Evolutionary conservation across 2,797 vertebrate species (phyloP).

Genomic region (Cottoperca gobio): DNA sequence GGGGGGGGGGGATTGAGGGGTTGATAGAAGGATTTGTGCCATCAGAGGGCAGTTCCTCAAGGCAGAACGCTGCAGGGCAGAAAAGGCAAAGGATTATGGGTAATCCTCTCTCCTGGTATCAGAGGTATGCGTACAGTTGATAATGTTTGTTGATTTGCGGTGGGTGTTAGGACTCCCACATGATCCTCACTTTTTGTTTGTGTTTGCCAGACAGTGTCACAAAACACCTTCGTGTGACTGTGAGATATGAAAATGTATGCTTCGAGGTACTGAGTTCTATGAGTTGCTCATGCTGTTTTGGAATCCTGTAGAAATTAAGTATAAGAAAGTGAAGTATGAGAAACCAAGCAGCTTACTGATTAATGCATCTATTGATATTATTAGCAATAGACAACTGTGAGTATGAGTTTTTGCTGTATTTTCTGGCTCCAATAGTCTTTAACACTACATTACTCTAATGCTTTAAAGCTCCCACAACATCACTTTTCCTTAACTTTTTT

Average conservation of each 20-base stretch:
- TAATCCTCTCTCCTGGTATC: slow-evolving; percentile 67
- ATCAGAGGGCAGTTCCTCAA: slow-evolving; percentile 62
- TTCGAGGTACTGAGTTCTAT: not conserved
- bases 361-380: not conserved
- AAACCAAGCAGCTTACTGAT: not conserved
- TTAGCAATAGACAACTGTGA: not conserved
- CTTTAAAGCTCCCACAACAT: not conserved
- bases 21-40: slow-evolving; percentile 48
- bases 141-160: slow-evolving; percentile 51
- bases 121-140: slow-evolving; percentile 48
- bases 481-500: not conserved
- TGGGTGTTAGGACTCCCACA: slow-evolving; percentile 5
- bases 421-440: not conserved
- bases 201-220: slow-evolving; percentile 1
- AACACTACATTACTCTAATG: not conserved
- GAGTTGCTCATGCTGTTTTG: not conserved
- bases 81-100: slow-evolving; percentile 68
- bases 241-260: not conserved
- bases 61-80: slow-evolving; percentile 64
- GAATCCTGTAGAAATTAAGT: not conserved
- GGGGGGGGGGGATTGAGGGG: not conserved
- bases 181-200: slow-evolving; percentile 21
- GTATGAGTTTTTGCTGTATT: not conserved
- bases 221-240: not conserved
- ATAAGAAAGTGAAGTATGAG: not conserved